Base-by-base conservation (phyloP, 2,113 vertebrate species). In the Catharus fuscescens region DNA sequence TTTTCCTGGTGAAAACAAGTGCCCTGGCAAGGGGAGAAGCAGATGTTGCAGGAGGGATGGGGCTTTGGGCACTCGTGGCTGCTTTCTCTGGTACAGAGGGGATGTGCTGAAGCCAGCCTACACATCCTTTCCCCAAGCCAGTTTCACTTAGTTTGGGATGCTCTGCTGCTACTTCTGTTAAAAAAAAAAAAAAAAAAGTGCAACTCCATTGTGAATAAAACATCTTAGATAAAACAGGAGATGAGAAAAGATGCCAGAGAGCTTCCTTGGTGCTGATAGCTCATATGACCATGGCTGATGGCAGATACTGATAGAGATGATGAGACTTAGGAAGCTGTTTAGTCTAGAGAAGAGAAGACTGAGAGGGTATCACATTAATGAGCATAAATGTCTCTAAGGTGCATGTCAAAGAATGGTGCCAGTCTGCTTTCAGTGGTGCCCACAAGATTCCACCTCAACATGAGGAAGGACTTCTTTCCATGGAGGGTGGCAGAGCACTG, bases 21-120 rank as follows among this genome's bases (percentile, higher is more conserved):
- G 57, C 15, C 56, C 0, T 52, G 48, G 40, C 48, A 26, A 47
- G 76, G 83, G 62, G 19, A 36, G 66, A 16, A 38, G 44, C 12
- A 6, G 86, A 18, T 24, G 12, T 12, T 21, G 34, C 26, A 11
- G 72, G 50, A n/a, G 54, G 54, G 18, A 34, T 2, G 1, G 36
- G 25, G 38, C 9, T 29, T 36, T 71, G 28, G 38, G 45, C 2
- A 3, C 23, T 2, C 2, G 7, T 2, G 34, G 29, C 34, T 0
- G 7, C 34, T 84, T 24, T 1, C 0, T 23, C 26, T 29, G 0
- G 10, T 34, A 16, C 13, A 15, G n/a, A 26, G 66, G 12, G 1
- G 4, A 32, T 1, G 8, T 60, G 54, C 54, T 38, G 7, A n/a
- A 34, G 23, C 20, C 80, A 72, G 31, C 50, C 29, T 14, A 7